A percentile compares a stretch with the other conserved stretches of the same genome.
Conservation (phyloP, 2,888 invertebrate species). For the Nephrotoma appendiculata region DNA sequence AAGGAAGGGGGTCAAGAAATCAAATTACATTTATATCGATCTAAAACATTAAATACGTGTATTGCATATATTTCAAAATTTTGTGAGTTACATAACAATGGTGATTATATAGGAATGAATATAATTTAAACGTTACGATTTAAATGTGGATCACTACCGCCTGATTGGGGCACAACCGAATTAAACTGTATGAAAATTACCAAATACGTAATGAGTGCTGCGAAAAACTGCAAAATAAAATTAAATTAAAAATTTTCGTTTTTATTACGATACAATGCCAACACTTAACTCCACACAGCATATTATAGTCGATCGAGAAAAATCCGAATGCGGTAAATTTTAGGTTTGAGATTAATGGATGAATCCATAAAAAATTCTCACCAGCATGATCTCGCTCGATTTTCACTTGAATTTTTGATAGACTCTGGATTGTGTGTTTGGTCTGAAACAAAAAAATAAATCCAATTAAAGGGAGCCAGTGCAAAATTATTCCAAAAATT, state of each 20-base stretch:
- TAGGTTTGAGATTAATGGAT: background rate
- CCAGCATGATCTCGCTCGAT: background rate
- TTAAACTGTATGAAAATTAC: constrained; percentile 1
- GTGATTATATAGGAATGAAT: background rate
- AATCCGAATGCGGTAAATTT: background rate
- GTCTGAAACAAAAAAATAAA: background rate
- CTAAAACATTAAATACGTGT: too few relatives aligned
- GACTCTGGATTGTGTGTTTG: background rate
- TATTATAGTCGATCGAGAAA: background rate
- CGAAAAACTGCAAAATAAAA: background rate
- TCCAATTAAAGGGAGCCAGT: background rate
- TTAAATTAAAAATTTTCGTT: background rate
- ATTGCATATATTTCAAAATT: too few relatives aligned
- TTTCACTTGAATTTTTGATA: background rate
- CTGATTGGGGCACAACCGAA: background rate
- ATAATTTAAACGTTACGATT: background rate
- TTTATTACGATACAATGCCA: background rate
- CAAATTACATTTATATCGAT: too few relatives aligned
- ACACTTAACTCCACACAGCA: background rate
- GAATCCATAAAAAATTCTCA: background rate
- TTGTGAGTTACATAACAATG: too few relatives aligned
- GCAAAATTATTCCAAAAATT: too few relatives aligned
- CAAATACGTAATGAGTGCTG: background rate
- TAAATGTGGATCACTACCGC: background rate
- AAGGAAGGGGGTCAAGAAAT: too few relatives aligned